Percentiles rank a stretch among this genome's conserved stretches.
These are phyloP conservation scores for Iselma pallidipennis DNA, from an alignment of 2,888 invertebrate genomes.

Conservation along the genomic window DNA sequence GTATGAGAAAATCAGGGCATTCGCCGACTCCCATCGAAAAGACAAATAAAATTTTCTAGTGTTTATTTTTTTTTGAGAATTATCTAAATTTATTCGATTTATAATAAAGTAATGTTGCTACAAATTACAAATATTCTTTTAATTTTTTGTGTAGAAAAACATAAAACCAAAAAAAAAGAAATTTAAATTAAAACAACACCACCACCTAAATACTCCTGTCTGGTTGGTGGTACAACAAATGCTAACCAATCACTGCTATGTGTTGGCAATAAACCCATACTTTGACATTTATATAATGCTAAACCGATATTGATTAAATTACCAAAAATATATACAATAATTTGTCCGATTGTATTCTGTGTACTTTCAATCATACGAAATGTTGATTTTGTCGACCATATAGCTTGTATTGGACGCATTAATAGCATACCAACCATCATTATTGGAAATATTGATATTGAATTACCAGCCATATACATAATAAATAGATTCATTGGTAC, in stretches of 20 bases:
- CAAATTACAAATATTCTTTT: slow-evolving; percentile 8
- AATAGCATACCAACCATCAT: slow-evolving; percentile 99
- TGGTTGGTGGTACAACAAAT: slow-evolving; percentile 88
- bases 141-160: slow-evolving; percentile 27
- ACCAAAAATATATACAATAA: slow-evolving; percentile 90
- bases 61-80: not conserved
- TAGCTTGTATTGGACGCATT: slow-evolving; percentile 92
- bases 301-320: slow-evolving; percentile 89
- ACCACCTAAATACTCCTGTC: slow-evolving; percentile 85
- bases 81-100: not conserved
- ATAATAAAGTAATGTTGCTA: not conserved
- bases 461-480: slow-evolving; percentile 99
- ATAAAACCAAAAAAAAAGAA: slow-evolving; percentile 40
- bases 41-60: not conserved
- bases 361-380: slow-evolving; percentile 95
- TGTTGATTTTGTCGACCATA: slow-evolving; percentile 86
- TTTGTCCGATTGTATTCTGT: slow-evolving; percentile 81
- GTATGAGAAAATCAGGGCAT: slow-evolving; percentile 70
- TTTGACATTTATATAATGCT: slow-evolving; percentile 96
- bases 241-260: slow-evolving; percentile 98
- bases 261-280: slow-evolving; percentile 95
- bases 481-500: slow-evolving; percentile 99
- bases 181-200: slow-evolving; percentile 66
- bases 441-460: slow-evolving; percentile 98
- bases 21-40: slow-evolving; percentile 69